A percentile compares a stretch with the other conserved stretches of the same genome.
Conservation (phyloP, 2,113 vertebrate species). For the Urocitellus parryii region DNA sequence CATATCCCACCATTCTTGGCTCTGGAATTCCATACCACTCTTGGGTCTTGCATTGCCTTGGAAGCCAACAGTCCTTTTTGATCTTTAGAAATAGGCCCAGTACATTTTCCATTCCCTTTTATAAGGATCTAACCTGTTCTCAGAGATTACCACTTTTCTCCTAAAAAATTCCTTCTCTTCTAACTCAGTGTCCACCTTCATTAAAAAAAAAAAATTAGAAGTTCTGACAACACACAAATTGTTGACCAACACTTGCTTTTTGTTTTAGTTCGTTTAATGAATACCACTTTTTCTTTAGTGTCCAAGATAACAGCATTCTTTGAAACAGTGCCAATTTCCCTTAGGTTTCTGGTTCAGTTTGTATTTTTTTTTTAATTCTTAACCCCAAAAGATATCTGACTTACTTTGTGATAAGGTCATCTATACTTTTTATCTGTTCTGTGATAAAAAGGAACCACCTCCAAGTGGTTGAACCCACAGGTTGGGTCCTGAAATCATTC, state of each 20-base stretch:
- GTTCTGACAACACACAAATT: neutral
- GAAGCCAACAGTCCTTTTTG: no score
- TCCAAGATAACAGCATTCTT: neutral
- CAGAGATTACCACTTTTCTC: neutral
- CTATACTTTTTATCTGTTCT: neutral
- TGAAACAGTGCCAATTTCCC: neutral
- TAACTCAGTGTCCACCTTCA: neutral
- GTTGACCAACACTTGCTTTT: neutral
- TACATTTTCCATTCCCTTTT: neutral
- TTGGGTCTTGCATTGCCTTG: neutral
- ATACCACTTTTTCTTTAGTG: neutral
- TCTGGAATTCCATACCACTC: fast-evolving
- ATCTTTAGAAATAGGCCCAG: neutral
- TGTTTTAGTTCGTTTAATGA: neutral
- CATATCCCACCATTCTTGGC: neutral
- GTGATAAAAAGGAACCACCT: neutral
- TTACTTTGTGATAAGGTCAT: neutral
- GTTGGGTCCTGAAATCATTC: neutral
- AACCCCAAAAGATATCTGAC: neutral
- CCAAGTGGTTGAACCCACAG: neutral
- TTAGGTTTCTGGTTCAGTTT: neutral
- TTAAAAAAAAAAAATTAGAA: neutral
- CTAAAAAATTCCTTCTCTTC: neutral
- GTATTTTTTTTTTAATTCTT: neutral
- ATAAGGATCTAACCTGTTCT: neutral